Base-by-base conservation (phyloP, 2,113 vertebrate genomes). In the Leptobrachium leishanense region DNA sequence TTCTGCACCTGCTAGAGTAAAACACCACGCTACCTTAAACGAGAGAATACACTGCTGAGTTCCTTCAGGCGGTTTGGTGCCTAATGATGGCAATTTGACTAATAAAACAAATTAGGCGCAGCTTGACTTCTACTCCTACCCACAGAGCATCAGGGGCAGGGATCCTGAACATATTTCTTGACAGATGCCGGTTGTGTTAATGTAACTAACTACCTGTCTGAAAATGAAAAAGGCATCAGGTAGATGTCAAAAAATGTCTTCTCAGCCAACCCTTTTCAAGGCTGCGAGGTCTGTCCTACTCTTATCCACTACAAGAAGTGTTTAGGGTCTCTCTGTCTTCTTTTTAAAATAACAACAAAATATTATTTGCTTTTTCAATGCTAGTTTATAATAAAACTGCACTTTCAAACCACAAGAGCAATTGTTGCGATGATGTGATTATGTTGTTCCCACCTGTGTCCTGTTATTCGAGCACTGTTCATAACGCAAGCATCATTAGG, bases 1-100 rank as follows among this genome's bases (percentile, higher is more conserved):
- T 82, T 86, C 83, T 88, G 82, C 77, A 83, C 82, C 88, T 88
- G 83, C 82, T 69, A 79, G 83, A 85, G 79, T 85, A 83, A 84
- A 72, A 74, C 64, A 43, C 72, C 50, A 63, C 66, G 50, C 50
- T 81, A 74, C 64, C 64, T 81, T 81, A 59, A 81, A 67, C 67
- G 78, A 81, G 64, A 62, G 78, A 74, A 74, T 74, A 68, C 78
- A 68, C 78, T 74, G 65, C 71, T 81, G 78, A 68, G 78, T 74
- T 81, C 72, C 78, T 81, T 81, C 72, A 74, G 78, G 72, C 78
- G 15, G 71, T 81, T 81, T 81, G 78, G 64, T 81, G 53, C 78
- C 40, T 81, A 81, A 81, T 81, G 78, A 81, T 74, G 78, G 78
- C 72, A 81, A 74, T 81, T 81, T 74, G 72, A 81, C 78, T 80